Evolutionary conservation across 2,797 vertebrate genomes (phyloP), one percentile per base, ranked within the genome.

Genomic region (Vespertilio murinus): DNA sequence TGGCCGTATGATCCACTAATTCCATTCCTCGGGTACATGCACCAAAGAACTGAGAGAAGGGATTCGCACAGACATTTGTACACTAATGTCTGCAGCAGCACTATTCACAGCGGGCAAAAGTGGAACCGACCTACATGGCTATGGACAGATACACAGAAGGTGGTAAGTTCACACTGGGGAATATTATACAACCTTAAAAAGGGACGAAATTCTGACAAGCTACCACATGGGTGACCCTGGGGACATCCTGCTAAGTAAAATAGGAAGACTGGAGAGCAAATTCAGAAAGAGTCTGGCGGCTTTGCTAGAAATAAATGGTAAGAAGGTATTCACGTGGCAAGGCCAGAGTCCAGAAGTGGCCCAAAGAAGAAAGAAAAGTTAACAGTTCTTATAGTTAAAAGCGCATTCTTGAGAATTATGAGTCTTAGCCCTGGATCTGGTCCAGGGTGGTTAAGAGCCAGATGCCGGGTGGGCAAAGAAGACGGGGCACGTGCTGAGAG

Each of bases 181-280:
- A 54, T 74, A 52, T 33, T 65, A 83, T 20, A 33, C 59, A 79
- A 9, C 28, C 71, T 93, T 54, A 30, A 83, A 91, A 90, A 70
- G 13, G 49, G 77, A 79, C 10, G 7, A 82, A n/a, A 54, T 74
- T 70, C 61, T 47, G 56, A 75, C 25, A 47, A 54, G 54, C 16
- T 49, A 30, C 23, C 11, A 33, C 23, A 42, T 7, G 23, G 30
- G 56, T 61, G 13, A 54, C 81, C 25, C 52, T 40, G 78, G 70
- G 86, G 14, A 91, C 13, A 8, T 33, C 74, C 65, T 3, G 47
- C 20, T 67, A 61, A 79, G 42, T 67, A 59, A 82, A 90, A 70
- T 40, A 47, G 70, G 18, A 33, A 79, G 70, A 52, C 20, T 14
- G 38, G 30, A 28, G 11, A 59, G 42, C 35, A 13, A 18, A n/a